Evolutionary conservation across 2,888 invertebrate genomes (phyloP).

Genomic region (Brachypalpus laphriformis): DNA sequence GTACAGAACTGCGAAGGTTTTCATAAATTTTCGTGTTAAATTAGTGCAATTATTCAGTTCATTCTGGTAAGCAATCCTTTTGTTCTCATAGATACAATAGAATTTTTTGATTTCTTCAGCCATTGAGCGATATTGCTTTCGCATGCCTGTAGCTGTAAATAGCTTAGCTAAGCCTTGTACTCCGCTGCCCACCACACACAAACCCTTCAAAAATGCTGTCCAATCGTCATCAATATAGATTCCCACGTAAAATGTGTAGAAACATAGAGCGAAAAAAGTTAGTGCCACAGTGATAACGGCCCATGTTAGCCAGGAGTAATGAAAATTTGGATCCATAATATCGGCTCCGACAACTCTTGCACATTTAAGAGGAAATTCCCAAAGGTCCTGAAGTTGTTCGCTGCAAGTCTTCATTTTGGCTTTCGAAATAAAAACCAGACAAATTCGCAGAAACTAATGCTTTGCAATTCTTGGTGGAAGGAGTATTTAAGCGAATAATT

Average conservation of each 20-base stretch:
- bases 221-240: neutral
- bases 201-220: neutral
- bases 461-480: neutral
- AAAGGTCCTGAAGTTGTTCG: neutral
- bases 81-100: neutral
- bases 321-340: neutral
- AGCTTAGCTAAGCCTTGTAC: neutral
- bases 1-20: neutral
- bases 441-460: neutral
- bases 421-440: neutral
- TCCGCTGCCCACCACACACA: neutral
- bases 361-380: neutral
- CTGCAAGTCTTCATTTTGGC: neutral
- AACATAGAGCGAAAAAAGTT: neutral
- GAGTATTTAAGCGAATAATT: neutral
- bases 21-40: neutral
- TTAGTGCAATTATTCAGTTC: neutral
- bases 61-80: neutral
- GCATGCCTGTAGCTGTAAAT: neutral
- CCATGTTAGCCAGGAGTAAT: neutral
- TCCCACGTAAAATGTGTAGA: neutral
- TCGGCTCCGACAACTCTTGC: neutral
- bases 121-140: too few relatives aligned
- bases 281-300: neutral
- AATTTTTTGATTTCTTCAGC: too few relatives aligned